Conservation (phyloP, 2,113 vertebrate genomes). For the Microcebus lehilahytsara region DNA sequence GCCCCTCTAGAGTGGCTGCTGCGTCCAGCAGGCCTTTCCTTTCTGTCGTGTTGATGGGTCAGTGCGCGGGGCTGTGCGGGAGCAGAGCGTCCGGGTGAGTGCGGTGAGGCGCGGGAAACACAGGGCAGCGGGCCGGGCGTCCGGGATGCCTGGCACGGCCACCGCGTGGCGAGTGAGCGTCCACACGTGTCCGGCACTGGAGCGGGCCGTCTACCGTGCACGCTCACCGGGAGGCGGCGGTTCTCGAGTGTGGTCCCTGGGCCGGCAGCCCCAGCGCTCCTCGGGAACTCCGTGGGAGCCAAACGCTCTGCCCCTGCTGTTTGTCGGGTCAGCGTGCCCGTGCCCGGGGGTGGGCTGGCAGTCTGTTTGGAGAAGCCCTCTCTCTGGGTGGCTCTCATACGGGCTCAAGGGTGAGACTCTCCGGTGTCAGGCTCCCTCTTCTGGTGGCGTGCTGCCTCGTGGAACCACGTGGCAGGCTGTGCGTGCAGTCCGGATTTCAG, state of each 20-base stretch:
- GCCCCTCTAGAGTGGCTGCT: background rate
- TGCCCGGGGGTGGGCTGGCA: background rate
- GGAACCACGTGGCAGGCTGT: background rate
- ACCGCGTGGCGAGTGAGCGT: background rate
- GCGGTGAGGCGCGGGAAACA: too few relatives aligned
- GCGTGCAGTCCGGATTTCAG: background rate
- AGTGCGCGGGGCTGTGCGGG: background rate
- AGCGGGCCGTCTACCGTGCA: background rate
- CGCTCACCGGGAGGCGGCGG: background rate
- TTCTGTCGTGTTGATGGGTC: background rate
- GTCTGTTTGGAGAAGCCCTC: background rate
- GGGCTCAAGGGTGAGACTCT: background rate
- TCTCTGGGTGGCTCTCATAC: too few relatives aligned
- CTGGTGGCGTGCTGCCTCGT: background rate
- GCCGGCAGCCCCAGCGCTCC: too few relatives aligned
- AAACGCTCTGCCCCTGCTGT: background rate
- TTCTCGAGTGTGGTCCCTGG: background rate
- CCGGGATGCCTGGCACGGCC: background rate
- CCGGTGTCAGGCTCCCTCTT: background rate
- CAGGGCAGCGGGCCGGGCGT: background rate
- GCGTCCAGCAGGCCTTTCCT: background rate
- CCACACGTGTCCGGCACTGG: too few relatives aligned
- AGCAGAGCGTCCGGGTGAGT: background rate
- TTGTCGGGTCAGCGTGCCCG: fast-evolving
- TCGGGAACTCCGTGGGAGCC: background rate